Base-by-base conservation (phyloP, 1,140 invertebrate species). In the Proales similis region DNA sequence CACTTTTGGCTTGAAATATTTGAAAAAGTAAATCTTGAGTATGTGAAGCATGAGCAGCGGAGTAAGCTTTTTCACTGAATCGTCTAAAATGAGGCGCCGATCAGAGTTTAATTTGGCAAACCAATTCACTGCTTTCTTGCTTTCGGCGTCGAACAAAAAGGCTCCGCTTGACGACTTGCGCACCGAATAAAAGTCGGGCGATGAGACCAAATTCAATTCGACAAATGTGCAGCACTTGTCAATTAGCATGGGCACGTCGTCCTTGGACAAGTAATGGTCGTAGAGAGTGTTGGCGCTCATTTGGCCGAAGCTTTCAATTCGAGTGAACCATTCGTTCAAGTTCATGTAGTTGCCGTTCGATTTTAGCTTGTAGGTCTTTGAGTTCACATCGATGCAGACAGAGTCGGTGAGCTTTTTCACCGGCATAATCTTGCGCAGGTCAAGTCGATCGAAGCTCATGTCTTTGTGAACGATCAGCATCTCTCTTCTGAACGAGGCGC, bases 251-350 rank as follows among this genome's bases (percentile, higher is more conserved):
- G 32, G 26, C 39, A 26, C 39, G 20, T 57, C 45, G n/a, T 57
- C 51, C 45, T 42, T 57, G 12, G 29, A 29, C 32, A 57, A 24
- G 30, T 22, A 36, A 14, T 57, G 51, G 19, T 57, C 51, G 39
- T 57, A 36, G 3, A 57, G 27, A 1, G 36, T 29, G 0, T 27
- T 19, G n/a, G 30, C 27, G 29, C 45, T 42, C 20, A 57, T 9
- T 7, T 42, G 26, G n/a, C 11, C 17, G 32, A 57, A 57, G 20
- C 11, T 57, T 22, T n/a, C 7, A 7, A 57, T 29, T 26, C 26
- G 39, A 14, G 39, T 42, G 20, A 29, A 26, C 51, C 51, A 57
- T 27, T 29, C 14, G 39, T 42, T 57, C 22, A 57, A 42, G 32
- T 57, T 57, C 20, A 42, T 27, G 2, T 42, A 36, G 32, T 14